Base-by-base conservation (phyloP, 2,888 invertebrate genomes). In the Drosophila birchii region DNA sequence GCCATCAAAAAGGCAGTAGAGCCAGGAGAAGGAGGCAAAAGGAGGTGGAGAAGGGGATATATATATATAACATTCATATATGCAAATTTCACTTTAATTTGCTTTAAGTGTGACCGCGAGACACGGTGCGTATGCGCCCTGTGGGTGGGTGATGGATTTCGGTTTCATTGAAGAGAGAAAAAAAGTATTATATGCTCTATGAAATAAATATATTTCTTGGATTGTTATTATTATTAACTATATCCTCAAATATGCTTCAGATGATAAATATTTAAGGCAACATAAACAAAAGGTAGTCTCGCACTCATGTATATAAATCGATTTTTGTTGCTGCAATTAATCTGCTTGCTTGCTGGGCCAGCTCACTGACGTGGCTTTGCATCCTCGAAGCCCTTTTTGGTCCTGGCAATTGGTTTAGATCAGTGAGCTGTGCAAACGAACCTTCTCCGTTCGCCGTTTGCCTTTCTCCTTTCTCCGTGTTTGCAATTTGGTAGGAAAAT, bases 11-110 rank as follows among this genome's bases (percentile, higher is more conserved):
- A 63, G 70, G 78, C 79, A 80, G 64, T 62, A 62, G 20, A 55
- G 26, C 36, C 39, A 5, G 14, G 20, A 2, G 55, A 4, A 7
- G 34, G 9, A 36, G 36, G n/a, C 6, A n/a, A 26, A 11, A n/a
- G 12, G 14, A 20, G n/a, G 2, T n/a, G n/a, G 6, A 9, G n/a
- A 11, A 9, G n/a, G 18, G 5, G 12, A 26, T 60, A 45, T 68
- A 72, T 63, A 59, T 68, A 72, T 66, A 59, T 68, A 79, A 79
- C 73, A 84, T 76, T 69, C 86, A 81, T 76, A 80, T 81, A 78
- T 81, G 83, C 84, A 80, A 74, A 78, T 78, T 78, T 71, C 68
- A 63, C 81, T 78, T 76, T 78, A 81, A 84, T 78, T 84, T 77
- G 74, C 81, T 72, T 75, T 71, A 86, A 69, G 81, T 74, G 70